These are phyloP conservation scores for mouse (Mus musculus) DNA, from an alignment of 2,113 vertebrate genomes.

Conservation along the genomic window DNA sequence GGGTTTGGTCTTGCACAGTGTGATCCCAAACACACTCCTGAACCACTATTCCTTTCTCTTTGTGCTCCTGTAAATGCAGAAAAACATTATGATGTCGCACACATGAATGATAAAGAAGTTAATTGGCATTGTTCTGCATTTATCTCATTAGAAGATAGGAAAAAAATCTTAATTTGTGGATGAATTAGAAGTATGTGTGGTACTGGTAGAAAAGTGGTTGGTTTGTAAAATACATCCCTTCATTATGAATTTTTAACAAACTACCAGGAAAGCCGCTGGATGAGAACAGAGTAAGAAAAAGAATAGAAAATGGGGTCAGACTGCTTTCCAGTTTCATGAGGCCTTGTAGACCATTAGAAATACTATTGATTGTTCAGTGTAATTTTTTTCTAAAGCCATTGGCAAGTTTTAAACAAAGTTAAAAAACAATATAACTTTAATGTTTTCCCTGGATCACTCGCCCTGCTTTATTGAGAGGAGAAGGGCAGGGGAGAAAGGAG, in stretches of 20 bases:
- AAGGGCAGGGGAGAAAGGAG: conserved; percentile 3
- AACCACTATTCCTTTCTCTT: background rate
- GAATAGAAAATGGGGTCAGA: conserved; percentile 64
- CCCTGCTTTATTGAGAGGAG: conserved; percentile 30
- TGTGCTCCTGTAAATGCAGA: background rate
- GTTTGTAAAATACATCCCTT: background rate
- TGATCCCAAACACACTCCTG: background rate
- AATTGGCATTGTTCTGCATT: background rate
- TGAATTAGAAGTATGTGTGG: background rate
- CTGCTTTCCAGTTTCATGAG: conserved; percentile 7
- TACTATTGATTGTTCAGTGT: conserved; percentile 37
- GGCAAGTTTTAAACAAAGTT: conserved; percentile 59
- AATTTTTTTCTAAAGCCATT: conserved; percentile 31
- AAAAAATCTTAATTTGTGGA: background rate
- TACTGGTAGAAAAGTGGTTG: background rate
- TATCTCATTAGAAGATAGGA: conserved; percentile 17
- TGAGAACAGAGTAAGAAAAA: conserved; percentile 3
- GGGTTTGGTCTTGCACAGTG: background rate
- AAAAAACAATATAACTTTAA: conserved; percentile 42
- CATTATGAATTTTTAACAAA: background rate
- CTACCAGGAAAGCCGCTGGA: background rate
- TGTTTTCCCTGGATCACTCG: conserved; percentile 44
- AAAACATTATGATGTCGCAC: background rate
- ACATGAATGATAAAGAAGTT: background rate
- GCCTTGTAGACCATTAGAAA: conserved; percentile 29